Conservation (phyloP, 2,113 vertebrate genomes). For the Megaceryle torquata region DNA sequence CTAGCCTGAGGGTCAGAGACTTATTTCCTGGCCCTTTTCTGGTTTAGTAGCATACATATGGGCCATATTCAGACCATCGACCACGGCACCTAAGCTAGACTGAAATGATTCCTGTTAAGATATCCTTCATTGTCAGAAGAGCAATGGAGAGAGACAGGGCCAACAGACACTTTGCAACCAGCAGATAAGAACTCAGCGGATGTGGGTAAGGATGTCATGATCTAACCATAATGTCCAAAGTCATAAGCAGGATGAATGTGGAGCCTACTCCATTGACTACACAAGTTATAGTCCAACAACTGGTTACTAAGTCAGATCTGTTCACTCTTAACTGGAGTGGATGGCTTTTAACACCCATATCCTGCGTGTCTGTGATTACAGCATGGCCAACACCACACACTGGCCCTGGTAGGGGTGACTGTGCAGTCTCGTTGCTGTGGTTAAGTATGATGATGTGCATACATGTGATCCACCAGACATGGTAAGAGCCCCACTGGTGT, state of each 20-base stretch:
- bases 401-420: background rate
- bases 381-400: background rate
- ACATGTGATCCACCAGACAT: background rate
- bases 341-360: background rate
- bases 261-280: background rate
- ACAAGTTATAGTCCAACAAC: background rate
- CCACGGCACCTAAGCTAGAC: background rate
- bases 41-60: background rate
- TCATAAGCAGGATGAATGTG: background rate
- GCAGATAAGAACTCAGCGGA: background rate
- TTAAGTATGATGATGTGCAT: background rate
- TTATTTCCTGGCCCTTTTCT: background rate
- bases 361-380: background rate
- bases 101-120: background rate
- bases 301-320: fast-evolving
- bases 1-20: background rate
- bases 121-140: background rate
- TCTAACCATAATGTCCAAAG: background rate
- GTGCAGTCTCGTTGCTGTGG: background rate
- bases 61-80: background rate
- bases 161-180: background rate
- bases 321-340: background rate
- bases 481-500: background rate
- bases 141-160: background rate
- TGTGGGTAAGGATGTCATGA: background rate